Base-by-base conservation (phyloP, 2,888 invertebrate species). In the Deroplatys truncata region DNA sequence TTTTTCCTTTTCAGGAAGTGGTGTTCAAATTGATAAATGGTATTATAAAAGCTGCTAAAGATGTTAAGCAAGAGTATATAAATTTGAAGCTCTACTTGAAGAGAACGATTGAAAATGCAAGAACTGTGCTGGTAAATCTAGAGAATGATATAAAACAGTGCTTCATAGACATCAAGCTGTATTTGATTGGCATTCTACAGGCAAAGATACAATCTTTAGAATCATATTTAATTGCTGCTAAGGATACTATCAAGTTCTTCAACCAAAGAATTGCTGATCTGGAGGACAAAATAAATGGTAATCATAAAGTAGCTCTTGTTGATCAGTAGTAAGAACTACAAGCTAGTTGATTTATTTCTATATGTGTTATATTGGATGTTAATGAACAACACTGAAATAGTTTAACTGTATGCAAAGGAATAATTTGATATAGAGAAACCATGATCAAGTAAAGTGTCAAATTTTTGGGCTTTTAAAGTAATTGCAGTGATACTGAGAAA, bases 281-380 rank as follows among this genome's bases (percentile, higher is more conserved):
- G 35, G 87, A 87, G 31, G 87, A 35, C 16, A 87, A 83, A 82
- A 87, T 87, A 28, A 87, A 83, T 87, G 87, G 87, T 87, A 87
- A 35, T n/a, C 13, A 86, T 1, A 86, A 20, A 13, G 3, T 43
- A 1, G 13, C 43, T 43, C 35, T 43, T 43, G 13, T 43, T 43
- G 13, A 43, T 43, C 13, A 13, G 2, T 43, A 43, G 43, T 13
- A 43, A 43, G 43, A 43, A 43, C 13, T 43, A 13, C 5, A 43
- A 43, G 43, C 0, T 2, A 43, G 1, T 35, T 35, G 35, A 35
- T 35, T 35, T 35, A 35, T 35, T 31, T 35, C 35, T 10, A 13
- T 13, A 43, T 13, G 13, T 43, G 13, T 13, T 43, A 43, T 43
- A 43, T 13, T 43, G 13, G 13, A 43, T 43, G 43, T 43, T 2